Percentiles rank a stretch among this genome's conserved stretches.
Conservation (phyloP, 1,140 invertebrate genomes). For the Pteromalus puparum region DNA sequence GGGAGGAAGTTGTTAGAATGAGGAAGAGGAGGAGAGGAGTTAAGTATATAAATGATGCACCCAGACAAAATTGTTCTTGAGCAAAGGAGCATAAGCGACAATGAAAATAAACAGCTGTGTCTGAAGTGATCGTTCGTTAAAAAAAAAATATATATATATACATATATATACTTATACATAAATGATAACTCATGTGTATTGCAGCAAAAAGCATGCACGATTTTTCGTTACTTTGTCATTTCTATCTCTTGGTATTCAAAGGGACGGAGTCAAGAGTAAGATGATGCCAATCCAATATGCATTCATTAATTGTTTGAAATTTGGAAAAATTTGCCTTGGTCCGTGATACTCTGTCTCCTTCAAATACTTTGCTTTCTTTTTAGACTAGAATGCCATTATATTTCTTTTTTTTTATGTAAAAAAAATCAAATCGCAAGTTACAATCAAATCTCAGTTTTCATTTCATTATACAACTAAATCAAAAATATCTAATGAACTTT, state of each 20-base stretch:
- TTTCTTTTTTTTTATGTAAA: conserved; percentile 13
- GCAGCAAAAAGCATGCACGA: conserved; percentile 23
- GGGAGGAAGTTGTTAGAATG: conserved; percentile 3
- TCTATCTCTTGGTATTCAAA: conserved; percentile 33
- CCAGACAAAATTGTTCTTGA: conserved; percentile 22
- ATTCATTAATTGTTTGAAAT: neutral
- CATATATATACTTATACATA: conserved; percentile 17
- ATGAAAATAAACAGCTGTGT: conserved; percentile 9
- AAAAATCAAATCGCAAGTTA: conserved; percentile 14
- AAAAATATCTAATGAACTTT: conserved; percentile 51
- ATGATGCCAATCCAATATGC: neutral
- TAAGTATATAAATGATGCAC: neutral
- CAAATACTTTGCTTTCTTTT: conserved; percentile 35
- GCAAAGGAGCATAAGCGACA: neutral
- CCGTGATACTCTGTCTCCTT: conserved; percentile 35
- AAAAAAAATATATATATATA: conserved; percentile 9
- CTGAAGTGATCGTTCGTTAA: conserved; percentile 41
- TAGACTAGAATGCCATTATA: conserved; percentile 34
- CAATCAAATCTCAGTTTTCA: conserved; percentile 11
- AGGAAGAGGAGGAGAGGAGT: neutral
- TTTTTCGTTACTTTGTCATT: conserved; percentile 10
- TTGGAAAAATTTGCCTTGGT: conserved; percentile 1
- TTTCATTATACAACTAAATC: conserved; percentile 18
- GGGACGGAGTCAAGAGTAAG: conserved; percentile 34
- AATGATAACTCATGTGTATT: conserved; percentile 19